Evolutionary conservation across 2,888 invertebrate genomes (phyloP).

Genomic region (Pomacea canaliculata): DNA sequence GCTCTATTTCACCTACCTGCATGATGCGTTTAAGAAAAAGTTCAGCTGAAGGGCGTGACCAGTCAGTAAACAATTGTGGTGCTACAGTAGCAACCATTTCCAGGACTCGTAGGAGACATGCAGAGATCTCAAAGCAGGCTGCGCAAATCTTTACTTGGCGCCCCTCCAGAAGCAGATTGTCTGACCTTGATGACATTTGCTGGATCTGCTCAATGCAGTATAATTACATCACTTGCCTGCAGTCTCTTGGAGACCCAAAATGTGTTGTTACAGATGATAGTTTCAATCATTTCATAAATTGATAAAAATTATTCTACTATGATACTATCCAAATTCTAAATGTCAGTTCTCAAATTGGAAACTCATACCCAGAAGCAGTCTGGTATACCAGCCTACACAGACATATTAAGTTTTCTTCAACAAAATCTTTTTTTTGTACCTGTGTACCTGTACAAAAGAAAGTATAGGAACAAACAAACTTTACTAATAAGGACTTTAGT

Average conservation of each 20-base stretch:
- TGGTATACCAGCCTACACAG: too few species aligned
- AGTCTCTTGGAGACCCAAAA: neutral
- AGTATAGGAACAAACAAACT: too few species aligned
- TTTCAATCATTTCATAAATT: neutral
- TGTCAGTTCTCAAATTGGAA: too few species aligned
- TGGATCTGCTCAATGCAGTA: constrained; percentile 73
- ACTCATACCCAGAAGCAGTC: too few species aligned
- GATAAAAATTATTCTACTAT: neutral
- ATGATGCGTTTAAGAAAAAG: constrained; percentile 80
- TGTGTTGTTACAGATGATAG: neutral
- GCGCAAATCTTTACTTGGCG: constrained; percentile 85
- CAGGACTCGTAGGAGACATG: constrained; percentile 82
- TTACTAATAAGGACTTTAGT: too few species aligned
- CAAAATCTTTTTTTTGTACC: too few species aligned
- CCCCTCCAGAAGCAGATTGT: constrained; percentile 78
- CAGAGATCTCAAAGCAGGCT: constrained; percentile 86
- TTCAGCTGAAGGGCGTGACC: constrained; percentile 79
- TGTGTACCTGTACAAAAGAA: too few species aligned
- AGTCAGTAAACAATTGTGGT: constrained; percentile 77
- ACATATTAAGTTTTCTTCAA: too few species aligned
- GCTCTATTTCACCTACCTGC: constrained; percentile 71
- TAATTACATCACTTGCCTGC: neutral
- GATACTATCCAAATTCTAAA: too few species aligned
- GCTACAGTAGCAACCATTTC: constrained; percentile 83
- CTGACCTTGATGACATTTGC: constrained; percentile 75